These are phyloP conservation scores for Megaceryle torquata DNA, from an alignment of 2,113 vertebrate genomes.

Conservation along the genomic window DNA sequence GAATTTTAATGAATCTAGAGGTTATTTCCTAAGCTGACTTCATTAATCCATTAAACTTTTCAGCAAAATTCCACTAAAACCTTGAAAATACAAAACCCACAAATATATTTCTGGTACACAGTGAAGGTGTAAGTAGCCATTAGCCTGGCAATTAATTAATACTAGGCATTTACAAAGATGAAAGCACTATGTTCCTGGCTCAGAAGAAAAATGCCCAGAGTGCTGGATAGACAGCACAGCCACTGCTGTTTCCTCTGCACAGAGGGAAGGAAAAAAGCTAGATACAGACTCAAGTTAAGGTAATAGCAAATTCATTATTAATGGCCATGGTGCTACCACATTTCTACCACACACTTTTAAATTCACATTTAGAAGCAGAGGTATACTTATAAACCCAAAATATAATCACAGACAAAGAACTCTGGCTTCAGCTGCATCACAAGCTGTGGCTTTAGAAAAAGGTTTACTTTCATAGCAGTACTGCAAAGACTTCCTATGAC, in stretches of 20 bases:
- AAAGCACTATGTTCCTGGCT: not conserved
- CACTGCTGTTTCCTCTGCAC: not conserved
- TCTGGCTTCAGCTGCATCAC: not conserved
- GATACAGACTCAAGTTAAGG: conserved; percentile 2
- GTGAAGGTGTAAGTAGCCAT: not conserved
- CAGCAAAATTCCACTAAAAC: conserved; percentile 7
- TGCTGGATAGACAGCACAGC: not conserved
- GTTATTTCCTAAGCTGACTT: conserved; percentile 3
- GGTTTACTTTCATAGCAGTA: not conserved
- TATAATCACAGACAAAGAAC: not conserved
- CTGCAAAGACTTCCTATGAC: not conserved
- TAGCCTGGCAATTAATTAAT: not conserved
- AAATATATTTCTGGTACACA: not conserved
- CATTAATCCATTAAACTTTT: not conserved
- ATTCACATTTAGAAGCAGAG: not conserved
- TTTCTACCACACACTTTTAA: not conserved
- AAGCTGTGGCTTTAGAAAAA: not conserved
- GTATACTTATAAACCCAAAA: not conserved
- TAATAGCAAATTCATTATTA: conserved; percentile 16
- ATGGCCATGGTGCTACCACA: not conserved
- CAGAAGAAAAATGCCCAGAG: not conserved
- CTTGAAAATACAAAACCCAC: not conserved
- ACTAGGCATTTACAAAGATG: not conserved
- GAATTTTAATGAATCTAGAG: not conserved
- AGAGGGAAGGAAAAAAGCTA: not conserved